Conservation (phyloP, 1,140 invertebrate species). For the Danaus plexippus region DNA sequence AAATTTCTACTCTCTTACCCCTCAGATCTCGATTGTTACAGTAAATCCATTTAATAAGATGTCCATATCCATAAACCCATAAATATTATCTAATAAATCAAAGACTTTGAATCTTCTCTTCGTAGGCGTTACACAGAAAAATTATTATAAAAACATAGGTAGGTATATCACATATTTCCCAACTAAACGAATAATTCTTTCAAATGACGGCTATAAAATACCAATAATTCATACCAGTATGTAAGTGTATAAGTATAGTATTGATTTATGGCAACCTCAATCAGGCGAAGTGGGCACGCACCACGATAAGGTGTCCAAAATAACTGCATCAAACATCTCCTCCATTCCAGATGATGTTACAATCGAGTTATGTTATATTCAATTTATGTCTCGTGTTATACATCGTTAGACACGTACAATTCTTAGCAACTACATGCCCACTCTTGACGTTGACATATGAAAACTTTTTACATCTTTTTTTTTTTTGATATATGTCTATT, state of each 20-base stretch:
- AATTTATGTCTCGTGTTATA: slow-evolving; percentile 4
- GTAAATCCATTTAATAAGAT: too few species aligned
- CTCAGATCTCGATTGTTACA: too few species aligned
- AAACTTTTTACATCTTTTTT: too few species aligned
- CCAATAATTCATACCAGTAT: slow-evolving; percentile 47
- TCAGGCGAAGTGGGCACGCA: slow-evolving; percentile 42
- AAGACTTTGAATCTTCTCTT: not conserved
- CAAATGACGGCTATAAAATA: slow-evolving; percentile 32
- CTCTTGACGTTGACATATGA: too few species aligned
- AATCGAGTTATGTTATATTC: slow-evolving; percentile 36
- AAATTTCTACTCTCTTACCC: too few species aligned
- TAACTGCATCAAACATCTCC: slow-evolving; percentile 52
- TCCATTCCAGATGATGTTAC: slow-evolving; percentile 47
- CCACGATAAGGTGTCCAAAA: slow-evolving; percentile 61
- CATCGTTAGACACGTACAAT: too few species aligned
- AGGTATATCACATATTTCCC: slow-evolving; percentile 11
- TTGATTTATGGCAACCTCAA: slow-evolving; percentile 55
- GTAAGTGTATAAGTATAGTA: slow-evolving; percentile 33
- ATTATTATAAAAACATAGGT: slow-evolving; percentile 9
- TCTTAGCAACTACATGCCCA: too few species aligned
- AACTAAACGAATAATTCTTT: slow-evolving; percentile 14
- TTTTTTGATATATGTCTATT: too few species aligned
- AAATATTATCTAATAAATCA: too few species aligned
- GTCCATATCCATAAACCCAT: too few species aligned
- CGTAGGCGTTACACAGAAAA: slow-evolving; percentile 14